Evolutionary conservation across 2,888 invertebrate species (phyloP).

Genomic region (Hofmannophila pseudospretella): DNA sequence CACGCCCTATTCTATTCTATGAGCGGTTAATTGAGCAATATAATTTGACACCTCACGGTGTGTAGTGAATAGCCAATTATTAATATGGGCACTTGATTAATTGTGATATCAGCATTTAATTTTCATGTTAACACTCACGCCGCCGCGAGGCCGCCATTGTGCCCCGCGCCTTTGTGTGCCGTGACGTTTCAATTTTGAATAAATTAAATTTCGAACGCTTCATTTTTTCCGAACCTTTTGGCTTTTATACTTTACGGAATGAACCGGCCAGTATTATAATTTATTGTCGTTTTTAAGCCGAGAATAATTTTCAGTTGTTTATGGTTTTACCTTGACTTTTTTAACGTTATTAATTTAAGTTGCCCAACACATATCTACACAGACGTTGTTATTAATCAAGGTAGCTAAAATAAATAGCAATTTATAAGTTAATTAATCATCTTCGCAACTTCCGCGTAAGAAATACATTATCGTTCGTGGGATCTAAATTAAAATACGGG

Average conservation of each 20-base stretch:
- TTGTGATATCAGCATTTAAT: constrained; percentile 79
- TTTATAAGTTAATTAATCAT: constrained; percentile 10
- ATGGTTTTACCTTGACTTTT: constrained; percentile 33
- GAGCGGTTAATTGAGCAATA: constrained; percentile 74
- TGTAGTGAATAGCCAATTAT: constrained; percentile 76
- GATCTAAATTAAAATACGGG: constrained; percentile 5
- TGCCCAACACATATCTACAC: neutral
- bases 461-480: constrained; percentile 1
- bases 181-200: constrained; percentile 78
- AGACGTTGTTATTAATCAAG: constrained; percentile 3
- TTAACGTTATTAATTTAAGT: constrained; percentile 21
- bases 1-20: constrained; percentile 69
- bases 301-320: constrained; percentile 54
- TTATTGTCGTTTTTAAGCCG: constrained; percentile 62
- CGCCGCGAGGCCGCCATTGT: constrained; percentile 62
- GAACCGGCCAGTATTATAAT: constrained; percentile 67
- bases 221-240: constrained; percentile 65
- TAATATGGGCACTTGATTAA: constrained; percentile 77
- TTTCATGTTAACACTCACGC: constrained; percentile 73
- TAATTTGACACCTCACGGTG: constrained; percentile 75
- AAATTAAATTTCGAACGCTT: constrained; percentile 78
- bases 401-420: constrained; percentile 3
- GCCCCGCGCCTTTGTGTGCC: constrained; percentile 65
- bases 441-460: constrained; percentile 9
- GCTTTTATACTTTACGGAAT: constrained; percentile 46